Percentiles rank a stretch among this genome's conserved stretches.
These are phyloP conservation scores for Agapornis canus DNA, from an alignment of 2,797 vertebrate genomes.

Conservation along the genomic window DNA sequence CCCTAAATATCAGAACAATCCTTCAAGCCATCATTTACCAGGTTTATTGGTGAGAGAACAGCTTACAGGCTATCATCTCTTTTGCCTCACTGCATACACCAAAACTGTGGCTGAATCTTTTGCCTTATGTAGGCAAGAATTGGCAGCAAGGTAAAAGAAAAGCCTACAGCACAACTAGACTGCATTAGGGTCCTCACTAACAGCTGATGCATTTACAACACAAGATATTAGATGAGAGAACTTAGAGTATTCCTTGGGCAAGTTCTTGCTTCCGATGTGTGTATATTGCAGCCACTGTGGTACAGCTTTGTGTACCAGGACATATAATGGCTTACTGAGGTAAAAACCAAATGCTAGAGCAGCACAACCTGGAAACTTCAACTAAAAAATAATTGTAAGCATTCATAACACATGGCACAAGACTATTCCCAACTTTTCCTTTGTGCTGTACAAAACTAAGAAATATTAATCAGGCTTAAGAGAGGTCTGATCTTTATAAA, in stretches of 20 bases:
- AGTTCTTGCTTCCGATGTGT: background rate
- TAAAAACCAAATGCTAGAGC: background rate
- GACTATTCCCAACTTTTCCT: background rate
- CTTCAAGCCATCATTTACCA: background rate
- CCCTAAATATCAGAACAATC: background rate
- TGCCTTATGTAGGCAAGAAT: background rate
- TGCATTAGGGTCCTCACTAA: background rate
- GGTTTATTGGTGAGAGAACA: background rate
- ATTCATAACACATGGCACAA: background rate
- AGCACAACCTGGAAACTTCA: background rate
- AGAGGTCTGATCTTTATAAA: background rate
- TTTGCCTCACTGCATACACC: background rate
- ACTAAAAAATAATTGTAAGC: background rate
- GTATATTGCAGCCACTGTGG: background rate
- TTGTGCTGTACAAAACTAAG: background rate
- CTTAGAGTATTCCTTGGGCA: background rate
- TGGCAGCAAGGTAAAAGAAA: background rate
- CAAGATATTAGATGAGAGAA: background rate
- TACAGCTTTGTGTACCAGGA: background rate
- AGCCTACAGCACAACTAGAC: background rate
- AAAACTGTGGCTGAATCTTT: background rate
- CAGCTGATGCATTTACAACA: background rate
- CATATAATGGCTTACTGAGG: background rate
- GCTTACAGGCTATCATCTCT: background rate
- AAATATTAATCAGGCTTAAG: background rate